Conservation (phyloP, 2,113 vertebrate species). For the Pterophyllum scalare region DNA sequence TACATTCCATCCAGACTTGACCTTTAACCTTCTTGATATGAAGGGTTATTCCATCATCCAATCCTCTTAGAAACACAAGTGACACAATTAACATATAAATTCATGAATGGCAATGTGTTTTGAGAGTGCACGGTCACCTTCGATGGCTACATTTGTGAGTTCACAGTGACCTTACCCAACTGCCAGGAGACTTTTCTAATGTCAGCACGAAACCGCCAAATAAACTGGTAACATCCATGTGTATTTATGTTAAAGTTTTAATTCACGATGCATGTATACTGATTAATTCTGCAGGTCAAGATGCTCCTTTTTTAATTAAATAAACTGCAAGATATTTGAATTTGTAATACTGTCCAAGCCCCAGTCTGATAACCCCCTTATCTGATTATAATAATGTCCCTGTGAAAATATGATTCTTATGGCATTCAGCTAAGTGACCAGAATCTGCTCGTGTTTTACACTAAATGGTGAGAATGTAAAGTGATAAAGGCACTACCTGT, state of each 20-base stretch:
- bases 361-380: not conserved
- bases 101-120: no score
- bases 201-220: not conserved
- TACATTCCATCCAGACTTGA: not conserved
- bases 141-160: not conserved
- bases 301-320: not conserved
- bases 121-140: not conserved
- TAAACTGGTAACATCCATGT: not conserved
- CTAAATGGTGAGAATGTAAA: not conserved
- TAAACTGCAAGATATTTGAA: not conserved
- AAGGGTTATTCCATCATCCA: not conserved
- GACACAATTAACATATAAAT: no score
- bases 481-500: not conserved
- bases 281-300: not conserved
- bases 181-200: not conserved
- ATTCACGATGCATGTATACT: not conserved
- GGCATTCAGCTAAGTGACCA: not conserved
- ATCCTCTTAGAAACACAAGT: not conserved
- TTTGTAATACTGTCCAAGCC: not conserved
- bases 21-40: rapidly evolving
- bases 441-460: not conserved
- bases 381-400: not conserved
- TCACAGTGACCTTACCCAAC: no score
- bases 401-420: not conserved
- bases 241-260: not conserved